A percentile compares a stretch with the other conserved stretches of the same genome.
phyloP scores from a whole-genome alignment of 2,797 vertebrate genomes.

The Myotis findleyi region DNA sequence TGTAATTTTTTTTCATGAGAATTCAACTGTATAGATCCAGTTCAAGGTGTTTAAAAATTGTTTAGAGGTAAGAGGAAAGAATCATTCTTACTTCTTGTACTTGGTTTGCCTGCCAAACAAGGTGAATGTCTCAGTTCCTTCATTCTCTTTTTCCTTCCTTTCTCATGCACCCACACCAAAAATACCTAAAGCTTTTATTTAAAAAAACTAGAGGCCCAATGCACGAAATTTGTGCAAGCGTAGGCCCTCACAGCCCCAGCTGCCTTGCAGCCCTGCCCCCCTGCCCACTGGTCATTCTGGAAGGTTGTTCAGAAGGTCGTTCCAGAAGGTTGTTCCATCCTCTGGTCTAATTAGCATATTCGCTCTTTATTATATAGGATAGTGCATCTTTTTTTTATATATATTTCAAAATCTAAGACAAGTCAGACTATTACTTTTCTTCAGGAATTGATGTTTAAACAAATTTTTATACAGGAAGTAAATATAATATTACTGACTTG shows the following conservation, averaged over 20 bases:
- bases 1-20: not conserved
- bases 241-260: no score
- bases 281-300: no score
- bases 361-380: no score
- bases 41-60: not conserved
- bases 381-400: not conserved
- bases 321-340: no score
- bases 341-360: no score
- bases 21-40: not conserved
- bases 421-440: not conserved
- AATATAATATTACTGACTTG: slow-evolving; percentile 8
- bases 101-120: not conserved
- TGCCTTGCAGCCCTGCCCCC: no score
- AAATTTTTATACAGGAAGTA: slow-evolving; percentile 50
- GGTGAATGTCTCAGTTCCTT: not conserved
- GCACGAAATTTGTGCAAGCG: no score
- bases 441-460: not conserved
- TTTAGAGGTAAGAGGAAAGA: not conserved
- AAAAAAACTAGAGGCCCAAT: not conserved
- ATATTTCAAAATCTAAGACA: not conserved
- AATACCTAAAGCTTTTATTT: not conserved
- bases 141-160: not conserved
- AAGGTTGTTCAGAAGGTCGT: no score
- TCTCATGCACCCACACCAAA: not conserved
- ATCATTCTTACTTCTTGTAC: not conserved